A percentile compares a stretch with the other conserved stretches of the same genome.
Evolutionary conservation across 1,140 invertebrate species (phyloP).

Genomic region (Apis laboriosa): DNA sequence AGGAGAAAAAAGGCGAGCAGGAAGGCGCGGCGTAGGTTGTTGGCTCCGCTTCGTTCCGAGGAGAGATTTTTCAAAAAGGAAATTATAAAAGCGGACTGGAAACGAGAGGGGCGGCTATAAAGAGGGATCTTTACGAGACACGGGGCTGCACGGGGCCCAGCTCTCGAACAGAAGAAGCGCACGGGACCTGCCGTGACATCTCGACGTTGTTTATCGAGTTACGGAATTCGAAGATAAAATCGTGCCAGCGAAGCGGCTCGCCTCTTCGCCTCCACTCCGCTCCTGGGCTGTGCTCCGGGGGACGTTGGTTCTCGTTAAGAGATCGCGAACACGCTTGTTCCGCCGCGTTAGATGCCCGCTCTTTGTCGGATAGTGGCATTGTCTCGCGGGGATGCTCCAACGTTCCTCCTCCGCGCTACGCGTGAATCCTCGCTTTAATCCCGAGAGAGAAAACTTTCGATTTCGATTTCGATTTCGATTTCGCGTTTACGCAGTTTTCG

Average conservation of each 20-base stretch:
- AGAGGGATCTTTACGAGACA: slow-evolving; percentile 66
- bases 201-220: slow-evolving; percentile 77
- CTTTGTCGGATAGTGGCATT: slow-evolving; percentile 32
- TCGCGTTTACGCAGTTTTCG: no score
- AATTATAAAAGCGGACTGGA: slow-evolving; percentile 67
- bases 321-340: slow-evolving; percentile 41
- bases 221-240: slow-evolving; percentile 75
- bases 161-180: slow-evolving; percentile 60
- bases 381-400: slow-evolving; percentile 18
- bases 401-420: background rate
- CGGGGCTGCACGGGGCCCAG: slow-evolving; percentile 41
- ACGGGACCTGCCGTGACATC: slow-evolving; percentile 57
- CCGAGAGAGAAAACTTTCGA: background rate
- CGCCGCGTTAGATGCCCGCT: slow-evolving; percentile 7
- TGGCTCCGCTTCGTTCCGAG: slow-evolving; percentile 13
- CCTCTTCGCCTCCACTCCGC: background rate
- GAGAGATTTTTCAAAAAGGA: slow-evolving; percentile 65
- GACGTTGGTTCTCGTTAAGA: slow-evolving; percentile 46
- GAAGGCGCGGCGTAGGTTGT: slow-evolving; percentile 8
- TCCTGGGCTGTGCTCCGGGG: slow-evolving; percentile 15
- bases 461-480: no score
- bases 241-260: slow-evolving; percentile 44
- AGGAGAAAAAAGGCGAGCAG: background rate
- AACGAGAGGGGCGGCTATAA: slow-evolving; percentile 64
- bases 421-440: background rate